These are phyloP conservation scores for Leptothorax acervorum DNA, from an alignment of 2,888 invertebrate species.

Conservation along the genomic window DNA sequence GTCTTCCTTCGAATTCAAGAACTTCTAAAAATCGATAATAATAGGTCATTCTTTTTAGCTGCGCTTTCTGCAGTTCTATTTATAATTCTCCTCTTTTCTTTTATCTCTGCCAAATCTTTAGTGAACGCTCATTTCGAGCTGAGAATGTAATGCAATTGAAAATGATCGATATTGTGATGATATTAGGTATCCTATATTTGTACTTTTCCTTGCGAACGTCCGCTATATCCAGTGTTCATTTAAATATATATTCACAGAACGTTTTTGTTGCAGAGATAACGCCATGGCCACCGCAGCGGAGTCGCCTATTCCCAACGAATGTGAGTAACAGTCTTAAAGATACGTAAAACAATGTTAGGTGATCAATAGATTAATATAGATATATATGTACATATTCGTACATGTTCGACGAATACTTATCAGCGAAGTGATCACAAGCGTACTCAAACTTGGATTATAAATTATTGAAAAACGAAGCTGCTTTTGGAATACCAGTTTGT, in stretches of 20 bases:
- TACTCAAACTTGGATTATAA: background rate
- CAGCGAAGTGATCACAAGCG: background rate
- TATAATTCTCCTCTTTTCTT: background rate
- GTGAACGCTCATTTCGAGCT: background rate
- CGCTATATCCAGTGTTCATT: background rate
- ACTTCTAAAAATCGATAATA: background rate
- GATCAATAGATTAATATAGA: background rate
- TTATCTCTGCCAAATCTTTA: background rate
- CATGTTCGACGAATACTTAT: background rate
- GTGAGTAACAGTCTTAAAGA: constrained; percentile 72
- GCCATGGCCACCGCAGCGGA: constrained; percentile 79
- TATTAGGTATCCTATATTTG: background rate
- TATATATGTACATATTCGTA: background rate
- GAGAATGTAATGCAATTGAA: background rate
- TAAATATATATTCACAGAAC: background rate
- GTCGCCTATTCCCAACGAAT: constrained; percentile 72
- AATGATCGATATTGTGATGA: background rate
- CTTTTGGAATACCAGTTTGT: background rate
- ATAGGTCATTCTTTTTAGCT: background rate
- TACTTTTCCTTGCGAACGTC: background rate
- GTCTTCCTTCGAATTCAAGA: background rate
- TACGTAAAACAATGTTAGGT: background rate
- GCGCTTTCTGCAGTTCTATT: background rate
- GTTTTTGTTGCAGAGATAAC: constrained; percentile 59
- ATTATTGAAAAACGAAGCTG: background rate